Conservation (phyloP, 2,888 invertebrate species). For the Electrophaes corylata region DNA sequence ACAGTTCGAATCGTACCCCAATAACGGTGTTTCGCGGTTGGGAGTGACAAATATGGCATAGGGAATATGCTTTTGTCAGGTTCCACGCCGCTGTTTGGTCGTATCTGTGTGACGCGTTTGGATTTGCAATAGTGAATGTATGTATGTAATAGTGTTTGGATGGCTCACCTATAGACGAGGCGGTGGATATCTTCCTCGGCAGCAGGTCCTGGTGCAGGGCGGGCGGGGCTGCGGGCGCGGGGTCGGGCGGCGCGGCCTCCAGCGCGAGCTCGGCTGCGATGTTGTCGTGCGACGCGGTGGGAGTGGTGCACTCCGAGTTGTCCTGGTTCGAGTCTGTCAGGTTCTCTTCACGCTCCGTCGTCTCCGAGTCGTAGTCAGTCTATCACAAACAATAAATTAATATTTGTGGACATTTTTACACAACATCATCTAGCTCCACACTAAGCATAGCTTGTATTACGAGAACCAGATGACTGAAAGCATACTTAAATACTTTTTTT, state of each 20-base stretch:
- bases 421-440: too few species aligned
- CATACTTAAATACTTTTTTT: too few species aligned
- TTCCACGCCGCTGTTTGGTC: too few species aligned
- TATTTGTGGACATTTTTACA: too few species aligned
- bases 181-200: slow-evolving; percentile 74
- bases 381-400: slow-evolving; percentile 40
- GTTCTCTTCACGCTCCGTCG: slow-evolving; percentile 80
- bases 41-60: too few species aligned
- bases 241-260: slow-evolving; percentile 42
- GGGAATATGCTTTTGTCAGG: too few species aligned
- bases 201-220: slow-evolving; percentile 45
- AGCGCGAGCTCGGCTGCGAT: slow-evolving; percentile 71
- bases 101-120: too few species aligned
- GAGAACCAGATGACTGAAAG: too few species aligned
- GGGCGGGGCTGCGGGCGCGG: slow-evolving; percentile 1
- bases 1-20: too few species aligned
- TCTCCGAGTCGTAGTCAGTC: slow-evolving; percentile 81
- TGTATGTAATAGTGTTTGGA: not conserved
- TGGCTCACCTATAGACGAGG: slow-evolving; percentile 69
- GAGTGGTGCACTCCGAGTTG: slow-evolving; percentile 82
- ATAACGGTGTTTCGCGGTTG: too few species aligned
- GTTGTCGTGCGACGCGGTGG: slow-evolving; percentile 78
- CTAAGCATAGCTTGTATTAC: too few species aligned
- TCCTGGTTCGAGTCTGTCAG: slow-evolving; percentile 81
- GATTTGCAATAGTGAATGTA: too few species aligned